Evolutionary conservation across 2,797 vertebrate species (phyloP).

Genomic region (Anguilla marmorata): DNA sequence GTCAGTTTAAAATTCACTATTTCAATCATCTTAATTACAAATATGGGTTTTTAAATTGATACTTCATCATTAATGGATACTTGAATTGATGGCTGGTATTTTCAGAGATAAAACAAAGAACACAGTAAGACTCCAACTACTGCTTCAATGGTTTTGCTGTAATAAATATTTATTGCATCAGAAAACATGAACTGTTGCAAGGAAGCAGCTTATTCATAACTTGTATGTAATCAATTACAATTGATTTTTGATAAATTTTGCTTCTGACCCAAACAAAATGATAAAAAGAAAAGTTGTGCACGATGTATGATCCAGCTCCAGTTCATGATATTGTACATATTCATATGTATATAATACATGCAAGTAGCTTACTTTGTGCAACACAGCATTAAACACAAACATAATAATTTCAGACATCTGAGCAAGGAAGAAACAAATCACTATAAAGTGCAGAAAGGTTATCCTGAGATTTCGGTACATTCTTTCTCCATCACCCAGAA

Average conservation of each 20-base stretch:
- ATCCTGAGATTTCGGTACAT: constrained; percentile 19
- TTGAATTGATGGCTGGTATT: background rate
- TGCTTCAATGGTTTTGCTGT: background rate
- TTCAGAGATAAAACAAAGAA: background rate
- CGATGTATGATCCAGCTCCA: background rate
- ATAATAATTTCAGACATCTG: background rate
- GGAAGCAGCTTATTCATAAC: background rate
- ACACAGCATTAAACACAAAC: constrained; percentile 1
- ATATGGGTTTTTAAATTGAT: background rate
- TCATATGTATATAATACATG: background rate
- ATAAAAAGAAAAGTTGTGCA: background rate
- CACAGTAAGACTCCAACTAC: background rate
- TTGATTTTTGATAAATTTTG: background rate
- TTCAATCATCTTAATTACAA: constrained; percentile 1
- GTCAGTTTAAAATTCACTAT: background rate
- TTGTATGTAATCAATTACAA: background rate
- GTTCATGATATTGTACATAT: background rate
- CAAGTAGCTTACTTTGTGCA: constrained; percentile 13
- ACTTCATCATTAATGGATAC: background rate
- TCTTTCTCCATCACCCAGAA: background rate
- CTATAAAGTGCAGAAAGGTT: constrained; percentile 2
- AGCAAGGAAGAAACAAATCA: background rate
- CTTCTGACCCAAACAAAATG: background rate
- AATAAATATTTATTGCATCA: background rate
- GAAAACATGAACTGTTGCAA: background rate